Percentiles rank a stretch among this genome's conserved stretches.
These are phyloP conservation scores for Coranthus polyacanthus DNA, from an alignment of 2,797 vertebrate species.

Conservation along the genomic window DNA sequence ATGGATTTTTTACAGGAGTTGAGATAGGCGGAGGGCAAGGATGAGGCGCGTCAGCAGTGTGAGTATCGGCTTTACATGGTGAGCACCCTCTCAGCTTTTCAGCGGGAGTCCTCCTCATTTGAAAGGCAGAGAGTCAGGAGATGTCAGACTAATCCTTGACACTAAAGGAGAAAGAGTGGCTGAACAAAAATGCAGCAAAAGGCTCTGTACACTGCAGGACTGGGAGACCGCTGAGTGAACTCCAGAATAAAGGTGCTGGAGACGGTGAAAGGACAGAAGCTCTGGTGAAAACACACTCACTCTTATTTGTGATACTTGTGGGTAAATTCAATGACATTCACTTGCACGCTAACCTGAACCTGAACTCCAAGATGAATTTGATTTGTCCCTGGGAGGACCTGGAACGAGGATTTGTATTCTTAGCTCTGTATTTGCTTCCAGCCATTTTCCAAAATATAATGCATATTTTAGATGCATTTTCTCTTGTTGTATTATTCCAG, in stretches of 20 bases:
- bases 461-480: conserved; percentile 5
- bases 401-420: conserved; percentile 2
- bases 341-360: conserved; percentile 29
- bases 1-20: conserved; percentile 58
- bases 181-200: conserved; percentile 50
- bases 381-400: conserved; percentile 3
- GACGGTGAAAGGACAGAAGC: conserved; percentile 42
- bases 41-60: conserved; percentile 58
- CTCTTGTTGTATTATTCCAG: not conserved
- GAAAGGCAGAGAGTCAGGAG: conserved; percentile 74
- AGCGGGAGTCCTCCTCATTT: conserved; percentile 73
- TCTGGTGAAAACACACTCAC: not conserved
- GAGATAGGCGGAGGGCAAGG: conserved; percentile 53
- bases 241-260: conserved; percentile 28
- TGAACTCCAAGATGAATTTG: conserved; percentile 42
- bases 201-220: conserved; percentile 6
- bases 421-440: conserved; percentile 7
- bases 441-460: not conserved
- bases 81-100: conserved; percentile 71
- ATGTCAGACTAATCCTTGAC: conserved; percentile 81
- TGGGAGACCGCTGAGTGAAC: conserved; percentile 62
- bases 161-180: conserved; percentile 58
- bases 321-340: conserved; percentile 22
- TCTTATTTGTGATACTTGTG: conserved; percentile 14
- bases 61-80: conserved; percentile 65